A percentile compares a stretch with the other conserved stretches of the same genome.
These are phyloP conservation scores for Halocynthia aurantium DNA, from an alignment of 23 tunicate species.

Conservation along the genomic window DNA sequence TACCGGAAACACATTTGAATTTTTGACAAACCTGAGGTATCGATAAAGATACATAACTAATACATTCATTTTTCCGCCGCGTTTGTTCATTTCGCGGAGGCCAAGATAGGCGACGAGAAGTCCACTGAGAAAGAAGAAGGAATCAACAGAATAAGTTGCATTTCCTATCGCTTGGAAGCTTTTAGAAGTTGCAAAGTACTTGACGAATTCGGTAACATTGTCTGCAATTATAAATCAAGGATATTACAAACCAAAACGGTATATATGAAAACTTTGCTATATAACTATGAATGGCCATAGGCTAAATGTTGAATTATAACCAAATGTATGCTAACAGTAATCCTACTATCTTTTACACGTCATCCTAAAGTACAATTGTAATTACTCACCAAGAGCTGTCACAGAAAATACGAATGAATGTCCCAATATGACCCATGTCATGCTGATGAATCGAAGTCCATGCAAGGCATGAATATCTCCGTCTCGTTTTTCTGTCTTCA, in stretches of 20 bases:
- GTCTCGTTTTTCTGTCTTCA: constrained; percentile 35
- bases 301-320: no score
- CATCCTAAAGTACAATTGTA: neutral
- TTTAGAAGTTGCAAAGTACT: constrained; percentile 26
- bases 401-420: constrained; percentile 50
- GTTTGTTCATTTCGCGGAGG: constrained; percentile 37
- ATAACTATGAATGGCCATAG: no score
- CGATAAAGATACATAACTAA: constrained; percentile 70
- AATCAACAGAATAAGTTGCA: constrained; percentile 64
- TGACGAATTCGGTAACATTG: neutral
- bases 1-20: no score
- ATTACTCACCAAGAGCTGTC: constrained; percentile 18
- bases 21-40: constrained; percentile 50
- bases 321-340: no score
- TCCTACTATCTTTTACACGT: no score
- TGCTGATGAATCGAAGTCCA: constrained; percentile 80
- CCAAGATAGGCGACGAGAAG: constrained; percentile 72
- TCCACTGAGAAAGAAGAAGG: constrained; percentile 85
- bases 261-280: no score
- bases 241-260: no score
- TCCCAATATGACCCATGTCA: constrained; percentile 88
- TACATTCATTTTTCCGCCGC: constrained; percentile 57
- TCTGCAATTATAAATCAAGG: no score
- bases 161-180: constrained; percentile 41
- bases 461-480: constrained; percentile 68